phyloP scores from a whole-genome alignment of 2,797 vertebrate genomes.

The Nyctalus aviator region DNA sequence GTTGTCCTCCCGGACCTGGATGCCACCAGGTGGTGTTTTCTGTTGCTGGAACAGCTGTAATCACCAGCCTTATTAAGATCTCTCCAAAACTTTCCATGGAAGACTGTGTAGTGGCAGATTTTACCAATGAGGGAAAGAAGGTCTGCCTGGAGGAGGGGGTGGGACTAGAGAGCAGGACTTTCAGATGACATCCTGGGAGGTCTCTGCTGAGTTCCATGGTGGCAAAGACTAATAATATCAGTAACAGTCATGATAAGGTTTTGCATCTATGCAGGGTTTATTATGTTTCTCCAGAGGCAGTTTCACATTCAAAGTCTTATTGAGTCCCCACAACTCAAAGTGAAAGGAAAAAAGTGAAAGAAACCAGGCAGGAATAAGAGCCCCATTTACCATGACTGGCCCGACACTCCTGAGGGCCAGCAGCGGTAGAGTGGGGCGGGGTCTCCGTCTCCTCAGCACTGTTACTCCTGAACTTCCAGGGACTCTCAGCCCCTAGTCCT shows the following conservation, averaged over 20 bases:
- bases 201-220: background rate
- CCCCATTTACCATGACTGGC: background rate
- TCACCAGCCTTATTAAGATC: background rate
- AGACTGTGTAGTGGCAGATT: background rate
- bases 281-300: constrained; percentile 16
- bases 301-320: constrained; percentile 5
- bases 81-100: background rate
- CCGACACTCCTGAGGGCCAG: too few relatives aligned
- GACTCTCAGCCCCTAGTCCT: background rate
- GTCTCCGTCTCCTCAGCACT: background rate
- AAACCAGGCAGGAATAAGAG: background rate
- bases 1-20: background rate
- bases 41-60: background rate
- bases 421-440: background rate
- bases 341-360: background rate
- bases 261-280: background rate
- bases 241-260: background rate
- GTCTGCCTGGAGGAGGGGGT: too few relatives aligned
- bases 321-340: background rate
- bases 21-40: background rate
- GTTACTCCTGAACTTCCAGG: background rate
- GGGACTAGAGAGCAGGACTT: background rate
- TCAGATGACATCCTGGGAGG: too few relatives aligned
- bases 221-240: background rate
- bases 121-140: background rate